Evolutionary conservation across 1,140 invertebrate species (phyloP).

Genomic region (Drosophila chauvacae): DNA sequence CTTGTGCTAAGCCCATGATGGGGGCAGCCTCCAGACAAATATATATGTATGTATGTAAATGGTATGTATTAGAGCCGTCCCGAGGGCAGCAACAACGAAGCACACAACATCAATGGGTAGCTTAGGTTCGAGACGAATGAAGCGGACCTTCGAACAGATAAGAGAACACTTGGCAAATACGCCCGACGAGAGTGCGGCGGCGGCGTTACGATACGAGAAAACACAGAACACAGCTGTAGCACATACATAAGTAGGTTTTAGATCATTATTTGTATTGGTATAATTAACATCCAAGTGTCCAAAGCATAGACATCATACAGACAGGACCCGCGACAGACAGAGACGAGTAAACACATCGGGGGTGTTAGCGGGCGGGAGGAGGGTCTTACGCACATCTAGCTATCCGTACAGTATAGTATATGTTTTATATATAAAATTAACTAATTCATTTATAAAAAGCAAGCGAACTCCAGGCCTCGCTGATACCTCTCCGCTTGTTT

Average conservation of each 20-base stretch:
- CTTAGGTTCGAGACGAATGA: slow-evolving; percentile 1
- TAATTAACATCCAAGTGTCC: slow-evolving; percentile 51
- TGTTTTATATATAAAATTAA: slow-evolving; percentile 69
- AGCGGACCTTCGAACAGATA: slow-evolving; percentile 12
- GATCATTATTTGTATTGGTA: slow-evolving; percentile 52
- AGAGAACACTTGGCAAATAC: slow-evolving; percentile 3
- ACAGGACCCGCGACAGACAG: slow-evolving; percentile 28
- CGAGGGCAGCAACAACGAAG: slow-evolving; percentile 14
- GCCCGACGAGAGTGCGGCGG: background rate
- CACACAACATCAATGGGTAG: slow-evolving; percentile 25
- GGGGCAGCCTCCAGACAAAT: slow-evolving; percentile 15
- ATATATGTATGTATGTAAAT: background rate
- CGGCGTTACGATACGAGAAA: slow-evolving; percentile 1
- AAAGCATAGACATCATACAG: slow-evolving; percentile 44
- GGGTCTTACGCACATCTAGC: slow-evolving; percentile 15
- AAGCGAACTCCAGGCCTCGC: slow-evolving; percentile 60
- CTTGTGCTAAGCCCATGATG: background rate
- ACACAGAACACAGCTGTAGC: slow-evolving; percentile 30
- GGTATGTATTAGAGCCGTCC: slow-evolving; percentile 11
- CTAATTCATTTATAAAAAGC: slow-evolving; percentile 75
- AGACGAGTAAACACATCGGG: slow-evolving; percentile 10
- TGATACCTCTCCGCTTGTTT: slow-evolving; percentile 20
- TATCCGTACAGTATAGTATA: slow-evolving; percentile 24
- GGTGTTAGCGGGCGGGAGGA: slow-evolving; percentile 2
- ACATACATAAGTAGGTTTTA: slow-evolving; percentile 23